Base-by-base conservation (phyloP, 2,113 vertebrate species). In the Calidris pygmaea region DNA sequence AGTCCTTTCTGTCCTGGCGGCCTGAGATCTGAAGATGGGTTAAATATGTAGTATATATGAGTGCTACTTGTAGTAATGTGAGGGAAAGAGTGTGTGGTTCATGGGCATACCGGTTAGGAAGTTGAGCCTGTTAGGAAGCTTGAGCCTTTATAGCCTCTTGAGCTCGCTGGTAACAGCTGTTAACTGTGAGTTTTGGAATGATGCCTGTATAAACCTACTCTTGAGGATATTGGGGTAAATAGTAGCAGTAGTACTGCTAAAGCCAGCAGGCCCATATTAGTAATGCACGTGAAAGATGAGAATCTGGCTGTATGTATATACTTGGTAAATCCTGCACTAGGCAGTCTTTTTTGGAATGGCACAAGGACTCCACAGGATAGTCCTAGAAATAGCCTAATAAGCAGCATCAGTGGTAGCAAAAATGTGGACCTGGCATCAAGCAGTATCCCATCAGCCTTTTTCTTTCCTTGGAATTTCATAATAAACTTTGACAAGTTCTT, bases 401-500 rank as follows among this genome's bases (percentile, higher is more conserved):
- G 62, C 76, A 82, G 60, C 85, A 59, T 50, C 35, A 66, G 35
- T 34, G 37, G n/a, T 32, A 87, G 55, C 32, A 93, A 68, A 95
- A 89, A 50, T 50, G 65, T 6, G 52, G 34, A 17, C 47, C 59
- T 87, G 83, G 63, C 45, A 83, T 78, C 41, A 66, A 48, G 59
- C 48, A 70, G 13, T 32, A 45, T 84, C 48, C 77, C 65, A 50
- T 93, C 41, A 77, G 32, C 56, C 26, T 66, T 77, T 53, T 89
- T 62, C 12, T 52, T 95, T 32, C 15, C 87, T 77, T 90, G 60
- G 52, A 84, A 66, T 93, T 87, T 77, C 34, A 9, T 94, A 94
- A 91, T 85, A 71, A 87, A 85, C 68, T 85, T 93, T 90, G 96
- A 92, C 91, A 93, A 32, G 34, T 55, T 89, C 62, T 77, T 88